Conservation (phyloP, 2,113 vertebrate genomes). For the human region GRCh38 chr4:179560001-179560500, state of each 20-base stretch:
- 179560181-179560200: slow-evolving; percentile 55
- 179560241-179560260: slow-evolving; percentile 41
- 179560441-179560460: slow-evolving; percentile 33
- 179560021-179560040: slow-evolving; percentile 38
- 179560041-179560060: slow-evolving; percentile 40
- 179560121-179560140: neutral
- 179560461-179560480: slow-evolving; percentile 56
- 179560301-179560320: slow-evolving; percentile 48
- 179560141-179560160: slow-evolving; percentile 49
- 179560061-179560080: slow-evolving; percentile 51
- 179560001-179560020: neutral
- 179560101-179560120: slow-evolving; percentile 65
- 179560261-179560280: slow-evolving; percentile 52
- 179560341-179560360: slow-evolving; percentile 64
- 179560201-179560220: neutral
- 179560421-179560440: slow-evolving; percentile 46
- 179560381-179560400: slow-evolving; percentile 59
- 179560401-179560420: neutral
- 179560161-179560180: slow-evolving; percentile 49
- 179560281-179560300: slow-evolving; percentile 73
- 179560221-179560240: slow-evolving; percentile 61
- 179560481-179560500: slow-evolving; percentile 76
- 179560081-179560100: slow-evolving; percentile 46
- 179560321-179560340: slow-evolving; percentile 75
- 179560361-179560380: slow-evolving; percentile 52